These are phyloP conservation scores for Pseudomyrmex gracilis DNA, from an alignment of 1,140 invertebrate species.

Conservation along the genomic window DNA sequence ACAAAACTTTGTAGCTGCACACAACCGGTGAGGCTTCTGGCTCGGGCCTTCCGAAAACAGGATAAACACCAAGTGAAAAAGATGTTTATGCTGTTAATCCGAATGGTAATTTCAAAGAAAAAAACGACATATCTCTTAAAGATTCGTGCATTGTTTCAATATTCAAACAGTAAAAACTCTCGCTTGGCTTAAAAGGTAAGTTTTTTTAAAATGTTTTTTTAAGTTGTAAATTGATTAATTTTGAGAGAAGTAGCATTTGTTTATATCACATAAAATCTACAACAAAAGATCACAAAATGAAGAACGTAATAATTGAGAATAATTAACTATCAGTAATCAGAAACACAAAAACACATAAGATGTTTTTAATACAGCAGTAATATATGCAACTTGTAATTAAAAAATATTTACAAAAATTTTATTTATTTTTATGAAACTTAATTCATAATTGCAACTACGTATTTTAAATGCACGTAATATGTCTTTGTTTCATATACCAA, in stretches of 20 bases:
- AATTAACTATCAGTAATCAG: too few species aligned
- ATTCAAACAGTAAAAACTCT: neutral
- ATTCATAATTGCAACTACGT: neutral
- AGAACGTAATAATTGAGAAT: too few species aligned
- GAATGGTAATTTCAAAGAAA: neutral
- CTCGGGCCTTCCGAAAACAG: conserved; percentile 40
- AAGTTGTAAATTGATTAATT: neutral
- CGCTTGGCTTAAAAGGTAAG: neutral
- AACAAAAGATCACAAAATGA: too few species aligned
- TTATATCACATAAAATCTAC: neutral
- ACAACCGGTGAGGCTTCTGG: conserved; percentile 19
- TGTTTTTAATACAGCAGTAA: neutral
- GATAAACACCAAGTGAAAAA: conserved; percentile 36
- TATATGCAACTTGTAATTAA: conserved; percentile 2
- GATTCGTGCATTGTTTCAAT: neutral
- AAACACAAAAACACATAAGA: too few species aligned
- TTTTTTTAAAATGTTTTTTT: neutral
- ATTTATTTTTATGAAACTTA: neutral
- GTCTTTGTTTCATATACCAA: neutral
- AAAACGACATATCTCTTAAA: conserved; percentile 7
- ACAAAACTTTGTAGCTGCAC: neutral
- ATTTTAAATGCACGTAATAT: neutral
- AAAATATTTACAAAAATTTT: neutral
- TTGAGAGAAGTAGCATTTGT: neutral
- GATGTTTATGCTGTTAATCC: conserved; percentile 44